Percentiles rank a stretch among this genome's conserved stretches.
Conservation (phyloP, 2,797 vertebrate genomes). For the Lycodopsis pacificus region DNA sequence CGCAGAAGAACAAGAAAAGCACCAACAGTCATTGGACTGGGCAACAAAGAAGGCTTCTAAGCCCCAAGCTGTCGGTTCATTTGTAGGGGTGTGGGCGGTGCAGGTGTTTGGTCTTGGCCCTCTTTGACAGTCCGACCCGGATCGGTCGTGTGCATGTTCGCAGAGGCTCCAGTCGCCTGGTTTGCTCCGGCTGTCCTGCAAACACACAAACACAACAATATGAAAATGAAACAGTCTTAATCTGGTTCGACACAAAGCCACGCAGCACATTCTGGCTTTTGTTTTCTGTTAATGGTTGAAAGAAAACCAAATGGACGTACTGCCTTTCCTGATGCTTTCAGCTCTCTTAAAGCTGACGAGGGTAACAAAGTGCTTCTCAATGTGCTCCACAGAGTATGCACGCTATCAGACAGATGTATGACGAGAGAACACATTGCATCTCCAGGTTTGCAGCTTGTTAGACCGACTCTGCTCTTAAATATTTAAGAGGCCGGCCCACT, state of each 20-base stretch:
- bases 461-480: constrained; percentile 27
- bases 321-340: neutral
- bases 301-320: neutral
- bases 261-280: neutral
- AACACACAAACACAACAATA: constrained; percentile 26
- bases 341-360: constrained; percentile 8
- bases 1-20: neutral
- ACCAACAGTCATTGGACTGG: neutral
- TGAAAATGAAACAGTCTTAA: neutral
- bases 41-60: neutral
- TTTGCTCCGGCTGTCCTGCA: constrained; percentile 78
- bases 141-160: constrained; percentile 91
- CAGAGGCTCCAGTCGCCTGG: constrained; percentile 88
- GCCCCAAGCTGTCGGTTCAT: constrained; percentile 42
- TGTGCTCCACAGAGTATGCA: constrained; percentile 1
- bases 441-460: constrained; percentile 28
- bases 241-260: constrained; percentile 3
- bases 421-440: constrained; percentile 26
- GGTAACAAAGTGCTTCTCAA: constrained; percentile 4
- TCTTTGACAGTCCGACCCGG: constrained; percentile 91
- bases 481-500: constrained; percentile 36
- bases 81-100: constrained; percentile 86
- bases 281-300: neutral
- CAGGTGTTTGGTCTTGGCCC: constrained; percentile 87
- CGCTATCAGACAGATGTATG: constrained; percentile 27